These are phyloP conservation scores for Porites rus DNA, from an alignment of 92 coral and sea anemone species.

Conservation along the genomic window DNA sequence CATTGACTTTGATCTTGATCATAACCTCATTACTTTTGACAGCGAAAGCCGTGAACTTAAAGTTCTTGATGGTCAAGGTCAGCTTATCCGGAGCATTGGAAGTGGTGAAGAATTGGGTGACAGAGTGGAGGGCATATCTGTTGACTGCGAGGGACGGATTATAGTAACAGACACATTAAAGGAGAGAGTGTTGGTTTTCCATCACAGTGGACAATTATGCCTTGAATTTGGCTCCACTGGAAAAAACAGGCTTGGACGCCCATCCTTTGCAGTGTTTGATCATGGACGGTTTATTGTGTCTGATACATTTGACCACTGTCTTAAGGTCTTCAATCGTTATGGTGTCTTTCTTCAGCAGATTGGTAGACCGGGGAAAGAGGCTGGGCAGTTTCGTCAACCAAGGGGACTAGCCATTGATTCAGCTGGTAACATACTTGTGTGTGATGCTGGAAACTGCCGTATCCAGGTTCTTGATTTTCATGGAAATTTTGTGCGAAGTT, in stretches of 20 bases:
- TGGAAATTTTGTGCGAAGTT: slow-evolving; percentile 67
- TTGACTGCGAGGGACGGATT: slow-evolving; percentile 66
- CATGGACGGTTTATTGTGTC: slow-evolving; percentile 71
- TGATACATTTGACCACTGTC: slow-evolving; percentile 75
- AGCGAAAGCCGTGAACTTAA: slow-evolving; percentile 47
- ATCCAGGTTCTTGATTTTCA: slow-evolving; percentile 67
- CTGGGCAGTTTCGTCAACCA: slow-evolving; percentile 66
- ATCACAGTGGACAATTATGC: slow-evolving; percentile 61
- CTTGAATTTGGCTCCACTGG: slow-evolving; percentile 70
- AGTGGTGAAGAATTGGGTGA: slow-evolving; percentile 53
- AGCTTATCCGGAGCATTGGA: slow-evolving; percentile 38
- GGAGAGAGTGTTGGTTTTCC: slow-evolving; percentile 62
- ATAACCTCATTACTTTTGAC: slow-evolving; percentile 61
- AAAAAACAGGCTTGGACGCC: slow-evolving; percentile 39
- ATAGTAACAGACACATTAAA: slow-evolving; percentile 64
- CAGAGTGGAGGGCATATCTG: slow-evolving; percentile 70
- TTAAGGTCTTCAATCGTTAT: slow-evolving; percentile 64
- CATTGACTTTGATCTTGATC: slow-evolving; percentile 49
- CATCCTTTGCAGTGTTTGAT: slow-evolving; percentile 69
- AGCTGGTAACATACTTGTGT: slow-evolving; percentile 62
- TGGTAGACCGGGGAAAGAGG: slow-evolving; percentile 66
- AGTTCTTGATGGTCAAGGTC: slow-evolving; percentile 51
- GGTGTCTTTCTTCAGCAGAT: slow-evolving; percentile 59
- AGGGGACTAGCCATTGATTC: slow-evolving; percentile 67
- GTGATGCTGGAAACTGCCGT: slow-evolving; percentile 73